A percentile compares a stretch with the other conserved stretches of the same genome.
These are phyloP conservation scores for Ptychobarbus kaznakovi DNA, from an alignment of 2,797 vertebrate genomes.

Conservation along the genomic window DNA sequence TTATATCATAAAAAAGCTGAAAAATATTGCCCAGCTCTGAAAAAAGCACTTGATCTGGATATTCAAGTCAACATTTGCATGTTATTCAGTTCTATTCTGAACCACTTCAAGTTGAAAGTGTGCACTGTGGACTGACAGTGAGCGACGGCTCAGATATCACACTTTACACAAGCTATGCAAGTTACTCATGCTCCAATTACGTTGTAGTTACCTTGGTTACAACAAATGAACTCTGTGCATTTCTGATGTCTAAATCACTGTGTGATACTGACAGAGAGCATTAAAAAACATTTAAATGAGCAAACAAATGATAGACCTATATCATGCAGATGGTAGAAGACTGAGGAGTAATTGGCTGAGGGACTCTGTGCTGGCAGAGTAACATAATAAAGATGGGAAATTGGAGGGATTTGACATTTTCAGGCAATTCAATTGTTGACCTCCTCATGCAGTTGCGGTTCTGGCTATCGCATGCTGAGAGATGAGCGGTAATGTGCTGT, in stretches of 20 bases:
- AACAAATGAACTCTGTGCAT: conserved; percentile 16
- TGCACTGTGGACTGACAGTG: conserved; percentile 10
- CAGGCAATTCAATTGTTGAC: conserved; percentile 70
- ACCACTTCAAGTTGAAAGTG: not conserved
- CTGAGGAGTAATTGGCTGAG: conserved; percentile 63
- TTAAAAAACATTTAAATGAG: conserved; percentile 10
- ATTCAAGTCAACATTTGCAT: not conserved
- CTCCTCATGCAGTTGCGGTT: conserved; percentile 59
- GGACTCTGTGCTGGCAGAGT: conserved; percentile 59
- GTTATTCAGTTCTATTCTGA: not conserved
- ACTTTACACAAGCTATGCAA: conserved; percentile 19
- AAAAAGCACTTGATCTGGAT: not conserved
- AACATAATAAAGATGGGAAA: conserved; percentile 66
- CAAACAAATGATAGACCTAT: not conserved
- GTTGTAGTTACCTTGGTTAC: conserved; percentile 21
- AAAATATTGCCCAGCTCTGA: not conserved
- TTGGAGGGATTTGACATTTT: conserved; percentile 69
- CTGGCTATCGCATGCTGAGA: conserved; percentile 43
- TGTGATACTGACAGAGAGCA: conserved; percentile 7
- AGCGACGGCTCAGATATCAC: not conserved
- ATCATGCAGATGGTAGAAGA: conserved; percentile 38
- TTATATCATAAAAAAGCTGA: not conserved
- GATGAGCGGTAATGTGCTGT: not conserved
- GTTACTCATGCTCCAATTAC: conserved; percentile 38
- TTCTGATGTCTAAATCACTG: conserved; percentile 2